These are phyloP conservation scores for Lasioglossum vierecki DNA, from an alignment of 2,888 invertebrate genomes.

Conservation along the genomic window DNA sequence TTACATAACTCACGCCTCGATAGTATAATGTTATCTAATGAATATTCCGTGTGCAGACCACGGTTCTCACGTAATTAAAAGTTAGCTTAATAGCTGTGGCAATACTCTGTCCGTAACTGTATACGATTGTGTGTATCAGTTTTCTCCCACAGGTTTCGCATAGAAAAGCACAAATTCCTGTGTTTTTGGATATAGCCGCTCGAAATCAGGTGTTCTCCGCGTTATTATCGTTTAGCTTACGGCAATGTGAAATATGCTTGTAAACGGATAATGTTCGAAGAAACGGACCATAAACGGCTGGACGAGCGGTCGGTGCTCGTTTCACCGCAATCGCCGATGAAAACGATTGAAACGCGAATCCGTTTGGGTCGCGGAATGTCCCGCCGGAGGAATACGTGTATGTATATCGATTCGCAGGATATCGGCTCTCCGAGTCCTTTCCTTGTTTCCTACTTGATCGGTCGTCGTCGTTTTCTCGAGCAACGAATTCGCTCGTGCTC, in stretches of 20 bases:
- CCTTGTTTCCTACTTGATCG: constrained; percentile 2
- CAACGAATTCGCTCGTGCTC: neutral
- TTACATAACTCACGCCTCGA: neutral
- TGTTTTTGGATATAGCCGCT: neutral
- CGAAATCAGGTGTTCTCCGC: neutral
- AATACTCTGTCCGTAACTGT: neutral
- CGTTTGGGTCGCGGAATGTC: neutral
- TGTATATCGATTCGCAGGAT: neutral
- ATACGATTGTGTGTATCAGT: neutral
- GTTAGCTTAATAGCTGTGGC: constrained; percentile 5
- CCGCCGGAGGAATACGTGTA: neutral
- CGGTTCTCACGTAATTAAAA: neutral
- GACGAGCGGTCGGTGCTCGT: neutral
- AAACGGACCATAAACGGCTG: neutral
- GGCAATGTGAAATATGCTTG: neutral
- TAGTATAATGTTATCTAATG: constrained; percentile 1
- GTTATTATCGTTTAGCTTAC: neutral
- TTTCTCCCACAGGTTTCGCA: neutral
- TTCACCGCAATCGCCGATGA: neutral
- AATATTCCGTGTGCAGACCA: neutral
- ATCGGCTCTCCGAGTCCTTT: neutral
- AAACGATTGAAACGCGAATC: constrained; percentile 3
- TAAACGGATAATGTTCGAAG: neutral
- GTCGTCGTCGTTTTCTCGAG: neutral
- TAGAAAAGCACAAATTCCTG: neutral